A percentile compares a stretch with the other conserved stretches of the same genome.
Evolutionary conservation across 2,113 vertebrate species (phyloP).

Genomic region (Isichthys henryi): DNA sequence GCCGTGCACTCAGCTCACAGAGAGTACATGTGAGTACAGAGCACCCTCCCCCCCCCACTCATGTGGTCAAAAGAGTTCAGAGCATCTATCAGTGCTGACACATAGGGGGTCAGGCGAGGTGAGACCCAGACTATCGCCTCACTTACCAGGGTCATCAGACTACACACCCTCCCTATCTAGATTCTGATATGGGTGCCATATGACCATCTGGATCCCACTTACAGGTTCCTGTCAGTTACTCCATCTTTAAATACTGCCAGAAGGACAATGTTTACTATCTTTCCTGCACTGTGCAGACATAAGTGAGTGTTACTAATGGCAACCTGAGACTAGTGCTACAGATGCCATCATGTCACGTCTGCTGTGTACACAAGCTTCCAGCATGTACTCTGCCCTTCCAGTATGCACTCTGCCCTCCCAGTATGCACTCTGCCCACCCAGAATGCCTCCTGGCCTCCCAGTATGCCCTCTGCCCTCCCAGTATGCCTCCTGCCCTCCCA

Average conservation of each 20-base stretch:
- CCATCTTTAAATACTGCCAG: background rate
- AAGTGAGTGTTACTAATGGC: background rate
- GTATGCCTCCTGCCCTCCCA: background rate
- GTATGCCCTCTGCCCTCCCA: background rate
- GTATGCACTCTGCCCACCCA: fast-evolving
- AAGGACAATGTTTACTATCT: background rate
- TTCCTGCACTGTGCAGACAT: background rate
- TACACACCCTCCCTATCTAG: background rate
- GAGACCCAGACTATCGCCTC: background rate
- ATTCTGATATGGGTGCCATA: background rate
- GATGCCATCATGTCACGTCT: background rate
- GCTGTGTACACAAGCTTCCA: background rate
- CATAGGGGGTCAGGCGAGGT: background rate
- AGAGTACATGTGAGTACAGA: conserved; percentile 90
- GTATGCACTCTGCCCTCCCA: background rate
- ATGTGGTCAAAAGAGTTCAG: background rate
- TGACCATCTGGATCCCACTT: background rate
- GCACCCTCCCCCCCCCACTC: background rate
- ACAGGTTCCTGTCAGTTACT: background rate
- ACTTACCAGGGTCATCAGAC: background rate
- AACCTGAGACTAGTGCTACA: background rate
- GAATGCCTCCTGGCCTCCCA: background rate
- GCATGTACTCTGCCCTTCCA: background rate
- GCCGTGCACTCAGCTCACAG: conserved; percentile 92
- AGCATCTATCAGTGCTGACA: background rate